A percentile compares a stretch with the other conserved stretches of the same genome.
These are phyloP conservation scores for Malurus elegans DNA, from an alignment of 2,113 vertebrate species.

Conservation along the genomic window DNA sequence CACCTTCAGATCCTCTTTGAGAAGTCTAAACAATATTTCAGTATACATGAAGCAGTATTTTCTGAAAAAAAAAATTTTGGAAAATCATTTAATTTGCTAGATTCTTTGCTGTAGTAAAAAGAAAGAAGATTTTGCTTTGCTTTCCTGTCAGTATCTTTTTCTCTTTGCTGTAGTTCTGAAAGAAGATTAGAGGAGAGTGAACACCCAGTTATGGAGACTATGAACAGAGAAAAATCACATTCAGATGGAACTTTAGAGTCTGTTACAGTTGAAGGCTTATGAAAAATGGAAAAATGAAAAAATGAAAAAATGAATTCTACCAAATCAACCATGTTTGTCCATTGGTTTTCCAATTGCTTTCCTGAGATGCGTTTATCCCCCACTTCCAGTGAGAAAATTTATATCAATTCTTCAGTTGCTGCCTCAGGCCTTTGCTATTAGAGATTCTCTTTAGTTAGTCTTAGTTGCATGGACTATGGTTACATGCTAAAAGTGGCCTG, in stretches of 20 bases:
- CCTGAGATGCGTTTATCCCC: background rate
- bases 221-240: background rate
- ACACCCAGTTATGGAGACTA: background rate
- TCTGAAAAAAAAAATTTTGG: background rate
- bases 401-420: background rate
- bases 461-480: background rate
- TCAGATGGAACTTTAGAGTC: background rate
- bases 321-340: background rate
- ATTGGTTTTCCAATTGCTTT: background rate
- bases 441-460: background rate
- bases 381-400: background rate
- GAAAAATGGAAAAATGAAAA: background rate
- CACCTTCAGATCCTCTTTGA: background rate
- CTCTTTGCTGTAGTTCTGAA: background rate
- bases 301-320: fast-evolving
- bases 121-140: too few species aligned
- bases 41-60: background rate
- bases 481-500: background rate
- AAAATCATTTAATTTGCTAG: background rate
- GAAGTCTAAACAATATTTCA: background rate
- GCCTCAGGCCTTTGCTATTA: background rate
- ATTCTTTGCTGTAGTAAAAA: background rate
- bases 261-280: background rate
- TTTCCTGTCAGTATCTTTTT: too few species aligned
- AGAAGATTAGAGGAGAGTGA: background rate